Conservation (phyloP, 2,888 invertebrate species). For the Cheilosia urbana region DNA sequence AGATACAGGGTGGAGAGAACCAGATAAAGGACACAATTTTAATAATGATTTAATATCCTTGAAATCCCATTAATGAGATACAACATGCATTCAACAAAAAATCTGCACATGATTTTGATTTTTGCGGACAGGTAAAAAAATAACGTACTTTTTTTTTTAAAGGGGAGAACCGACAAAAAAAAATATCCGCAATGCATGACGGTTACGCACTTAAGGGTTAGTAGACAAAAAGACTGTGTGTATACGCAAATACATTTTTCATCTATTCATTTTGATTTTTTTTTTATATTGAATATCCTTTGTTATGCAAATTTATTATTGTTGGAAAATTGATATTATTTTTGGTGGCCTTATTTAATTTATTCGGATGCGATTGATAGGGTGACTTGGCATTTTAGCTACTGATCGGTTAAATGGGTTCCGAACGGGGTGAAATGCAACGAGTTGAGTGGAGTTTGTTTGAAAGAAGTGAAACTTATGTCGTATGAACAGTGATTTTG, state of each 20-base stretch:
- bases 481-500: too few species aligned
- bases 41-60: slow-evolving; percentile 71
- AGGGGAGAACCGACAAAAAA: neutral
- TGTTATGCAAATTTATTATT: slow-evolving; percentile 42
- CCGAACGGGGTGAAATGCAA: neutral
- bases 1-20: neutral
- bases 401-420: neutral
- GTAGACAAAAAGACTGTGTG: slow-evolving; percentile 11
- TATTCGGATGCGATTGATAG: slow-evolving; percentile 2
- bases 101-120: slow-evolving; percentile 63
- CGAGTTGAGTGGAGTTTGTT: too few species aligned
- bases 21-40: slow-evolving; percentile 56
- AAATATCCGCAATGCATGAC: slow-evolving; percentile 23
- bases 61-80: slow-evolving; percentile 65
- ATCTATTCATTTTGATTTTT: slow-evolving; percentile 2
- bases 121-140: slow-evolving; percentile 61
- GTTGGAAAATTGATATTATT: slow-evolving; percentile 41
- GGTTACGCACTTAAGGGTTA: slow-evolving; percentile 34
- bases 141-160: neutral
- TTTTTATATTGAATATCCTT: slow-evolving; percentile 19
- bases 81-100: slow-evolving; percentile 60
- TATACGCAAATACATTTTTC: neutral
- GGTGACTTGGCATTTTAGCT: slow-evolving; percentile 5
- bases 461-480: too few species aligned
- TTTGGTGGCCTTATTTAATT: neutral